phyloP scores from a whole-genome alignment of 2,888 invertebrate species.

The Linnaemya vulpina region DNA sequence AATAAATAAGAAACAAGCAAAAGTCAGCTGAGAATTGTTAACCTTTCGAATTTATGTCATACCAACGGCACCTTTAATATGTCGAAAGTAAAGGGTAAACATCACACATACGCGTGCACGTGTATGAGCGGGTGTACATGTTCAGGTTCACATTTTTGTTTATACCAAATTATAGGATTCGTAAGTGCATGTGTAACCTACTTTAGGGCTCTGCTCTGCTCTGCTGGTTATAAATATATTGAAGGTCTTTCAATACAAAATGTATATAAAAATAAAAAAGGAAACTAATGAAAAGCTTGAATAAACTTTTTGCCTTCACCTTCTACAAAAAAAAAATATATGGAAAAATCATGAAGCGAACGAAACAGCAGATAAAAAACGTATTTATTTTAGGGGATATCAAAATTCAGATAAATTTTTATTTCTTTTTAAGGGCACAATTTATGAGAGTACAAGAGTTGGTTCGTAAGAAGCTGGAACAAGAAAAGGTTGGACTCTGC shows the following conservation, averaged over 20 bases:
- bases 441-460: slow-evolving; percentile 15
- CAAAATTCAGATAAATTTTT: slow-evolving; percentile 49
- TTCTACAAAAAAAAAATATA: slow-evolving; percentile 30
- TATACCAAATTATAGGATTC: slow-evolving; percentile 5
- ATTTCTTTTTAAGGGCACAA: slow-evolving; percentile 48
- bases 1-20: background rate
- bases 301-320: slow-evolving; percentile 61
- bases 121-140: background rate
- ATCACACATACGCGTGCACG: background rate
- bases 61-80: slow-evolving; percentile 7
- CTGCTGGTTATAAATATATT: slow-evolving; percentile 39
- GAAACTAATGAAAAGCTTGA: slow-evolving; percentile 56
- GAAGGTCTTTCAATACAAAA: slow-evolving; percentile 61
- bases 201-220: slow-evolving; percentile 55
- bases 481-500: background rate
- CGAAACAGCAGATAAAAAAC: slow-evolving; percentile 11
- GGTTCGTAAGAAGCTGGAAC: background rate
- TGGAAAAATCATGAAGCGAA: background rate
- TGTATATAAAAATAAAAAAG: too few species aligned
- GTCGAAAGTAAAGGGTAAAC: slow-evolving; percentile 10
- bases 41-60: slow-evolving; percentile 51
- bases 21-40: slow-evolving; percentile 58
- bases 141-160: background rate
- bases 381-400: slow-evolving; percentile 40
- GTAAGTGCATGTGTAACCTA: slow-evolving; percentile 27